A percentile compares a stretch with the other conserved stretches of the same genome.
phyloP scores from a whole-genome alignment of 2,797 vertebrate species.

The Dendrocincla tyrannina region DNA sequence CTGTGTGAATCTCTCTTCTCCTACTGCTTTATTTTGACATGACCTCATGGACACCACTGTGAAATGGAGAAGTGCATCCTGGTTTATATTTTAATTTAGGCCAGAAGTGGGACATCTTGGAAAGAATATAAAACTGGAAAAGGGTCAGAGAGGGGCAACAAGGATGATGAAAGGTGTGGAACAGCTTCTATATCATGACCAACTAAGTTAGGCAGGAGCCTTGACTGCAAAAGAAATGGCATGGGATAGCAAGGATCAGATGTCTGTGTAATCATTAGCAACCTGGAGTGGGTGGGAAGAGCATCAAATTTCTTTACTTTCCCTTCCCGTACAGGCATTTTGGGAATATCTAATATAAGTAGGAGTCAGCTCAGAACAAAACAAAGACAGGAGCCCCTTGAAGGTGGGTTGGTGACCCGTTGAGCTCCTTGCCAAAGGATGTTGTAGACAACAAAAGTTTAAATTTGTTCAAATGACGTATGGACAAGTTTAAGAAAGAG shows the following conservation, averaged over 20 bases:
- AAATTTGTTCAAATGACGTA: neutral
- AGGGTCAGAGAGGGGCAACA: neutral
- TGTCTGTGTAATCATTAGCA: neutral
- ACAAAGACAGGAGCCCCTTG: neutral
- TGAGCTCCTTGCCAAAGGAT: neutral
- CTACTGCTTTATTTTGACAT: neutral
- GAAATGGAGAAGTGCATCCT: neutral
- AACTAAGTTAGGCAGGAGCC: neutral
- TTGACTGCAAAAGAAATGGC: neutral
- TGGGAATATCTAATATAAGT: neutral
- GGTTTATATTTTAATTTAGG: neutral
- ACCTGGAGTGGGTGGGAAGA: neutral
- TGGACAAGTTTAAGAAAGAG: neutral
- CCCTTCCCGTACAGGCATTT: neutral
- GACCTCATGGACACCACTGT: neutral
- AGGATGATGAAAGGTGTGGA: neutral
- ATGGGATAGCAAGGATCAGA: neutral
- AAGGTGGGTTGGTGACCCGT: accelerated
- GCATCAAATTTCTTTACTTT: neutral
- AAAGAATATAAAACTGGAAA: neutral
- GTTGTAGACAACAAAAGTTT: neutral
- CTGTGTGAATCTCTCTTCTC: neutral
- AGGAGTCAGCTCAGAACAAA: neutral
- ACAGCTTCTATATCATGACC: neutral
- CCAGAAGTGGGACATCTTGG: neutral